Conservation (phyloP, 2,888 invertebrate species). For the Cabera pusaria region DNA sequence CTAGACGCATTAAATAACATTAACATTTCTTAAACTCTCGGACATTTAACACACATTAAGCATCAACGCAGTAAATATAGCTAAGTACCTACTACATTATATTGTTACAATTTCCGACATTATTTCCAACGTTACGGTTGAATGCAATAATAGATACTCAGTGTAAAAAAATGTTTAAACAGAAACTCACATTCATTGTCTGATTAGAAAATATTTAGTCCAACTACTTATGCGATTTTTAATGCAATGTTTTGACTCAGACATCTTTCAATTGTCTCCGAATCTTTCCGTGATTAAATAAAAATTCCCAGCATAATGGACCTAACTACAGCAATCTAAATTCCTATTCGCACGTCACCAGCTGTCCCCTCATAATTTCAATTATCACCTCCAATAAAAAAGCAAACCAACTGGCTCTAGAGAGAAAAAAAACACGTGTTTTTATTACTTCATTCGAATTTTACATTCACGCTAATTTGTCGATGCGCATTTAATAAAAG, state of each 20-base stretch:
- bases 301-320: slow-evolving; percentile 14
- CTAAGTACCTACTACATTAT: no score
- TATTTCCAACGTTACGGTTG: no score
- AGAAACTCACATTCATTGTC: no score
- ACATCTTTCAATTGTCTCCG: slow-evolving; percentile 7
- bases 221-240: no score
- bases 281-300: slow-evolving; percentile 10
- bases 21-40: no score
- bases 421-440: slow-evolving; percentile 65
- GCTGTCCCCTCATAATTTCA: slow-evolving; percentile 75
- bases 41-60: no score
- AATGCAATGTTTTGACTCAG: slow-evolving; percentile 16
- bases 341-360: slow-evolving; percentile 55
- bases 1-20: no score
- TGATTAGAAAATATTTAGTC: no score
- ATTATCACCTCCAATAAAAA: slow-evolving; percentile 79
- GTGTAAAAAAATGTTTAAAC: no score
- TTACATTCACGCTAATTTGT: slow-evolving; percentile 82
- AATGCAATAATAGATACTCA: no score
- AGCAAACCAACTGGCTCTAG: slow-evolving; percentile 49
- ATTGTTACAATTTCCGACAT: no score
- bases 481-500: slow-evolving; percentile 73
- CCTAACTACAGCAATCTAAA: slow-evolving; percentile 53
- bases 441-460: slow-evolving; percentile 76
- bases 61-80: no score